Evolutionary conservation across 2,797 vertebrate species (phyloP).

Genomic region (Sebastes iracundus): DNA sequence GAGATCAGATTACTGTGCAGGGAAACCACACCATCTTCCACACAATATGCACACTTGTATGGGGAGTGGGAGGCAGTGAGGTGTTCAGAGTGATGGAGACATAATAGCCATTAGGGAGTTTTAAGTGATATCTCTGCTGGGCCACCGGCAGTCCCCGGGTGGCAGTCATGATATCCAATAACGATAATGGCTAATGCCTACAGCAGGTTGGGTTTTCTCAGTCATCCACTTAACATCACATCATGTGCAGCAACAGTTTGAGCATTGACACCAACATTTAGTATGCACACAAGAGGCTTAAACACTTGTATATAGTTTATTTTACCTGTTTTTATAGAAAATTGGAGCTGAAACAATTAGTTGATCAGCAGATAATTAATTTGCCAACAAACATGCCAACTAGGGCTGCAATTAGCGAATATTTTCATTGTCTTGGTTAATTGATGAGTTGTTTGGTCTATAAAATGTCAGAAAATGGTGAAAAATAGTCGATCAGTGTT

Average conservation of each 20-base stretch:
- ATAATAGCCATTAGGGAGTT: slow-evolving; percentile 42
- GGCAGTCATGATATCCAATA: slow-evolving; percentile 26
- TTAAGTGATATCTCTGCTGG: slow-evolving; percentile 40
- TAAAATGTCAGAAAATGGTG: no score
- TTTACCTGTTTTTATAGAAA: neutral
- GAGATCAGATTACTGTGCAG: slow-evolving; percentile 50
- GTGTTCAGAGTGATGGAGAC: slow-evolving; percentile 31
- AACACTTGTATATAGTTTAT: neutral
- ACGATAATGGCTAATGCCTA: slow-evolving; percentile 9
- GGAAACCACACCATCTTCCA: slow-evolving; percentile 10
- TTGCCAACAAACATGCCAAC: neutral
- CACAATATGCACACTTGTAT: slow-evolving; percentile 4
- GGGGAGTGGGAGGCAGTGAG: slow-evolving; percentile 12
- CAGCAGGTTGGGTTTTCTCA: slow-evolving; percentile 9
- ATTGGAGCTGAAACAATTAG: neutral
- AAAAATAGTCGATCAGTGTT: no score
- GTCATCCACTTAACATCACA: slow-evolving; percentile 6
- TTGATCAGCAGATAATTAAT: neutral
- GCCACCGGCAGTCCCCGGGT: slow-evolving; percentile 37
- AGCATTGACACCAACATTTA: neutral
- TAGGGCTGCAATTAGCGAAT: no score
- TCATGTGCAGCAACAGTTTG: neutral
- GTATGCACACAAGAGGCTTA: neutral
- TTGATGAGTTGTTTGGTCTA: no score
- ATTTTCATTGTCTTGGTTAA: no score